phyloP scores from a whole-genome alignment of 2,113 vertebrate species.

The Mus spicilegus region DNA sequence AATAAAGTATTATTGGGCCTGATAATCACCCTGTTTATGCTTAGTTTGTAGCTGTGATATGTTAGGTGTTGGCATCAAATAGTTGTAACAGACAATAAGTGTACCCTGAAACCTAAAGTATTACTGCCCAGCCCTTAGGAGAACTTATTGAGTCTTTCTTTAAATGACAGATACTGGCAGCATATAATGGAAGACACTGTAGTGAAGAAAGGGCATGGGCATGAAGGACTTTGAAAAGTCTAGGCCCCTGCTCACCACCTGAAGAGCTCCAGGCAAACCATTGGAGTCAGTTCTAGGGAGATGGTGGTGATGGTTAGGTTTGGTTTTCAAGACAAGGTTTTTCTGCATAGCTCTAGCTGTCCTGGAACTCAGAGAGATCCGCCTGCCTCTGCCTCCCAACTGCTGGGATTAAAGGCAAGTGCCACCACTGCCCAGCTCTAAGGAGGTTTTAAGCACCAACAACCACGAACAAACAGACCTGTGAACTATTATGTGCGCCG shows the following conservation, averaged over 20 bases:
- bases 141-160: not conserved
- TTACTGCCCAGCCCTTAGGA: not conserved
- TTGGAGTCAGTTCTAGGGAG: not conserved
- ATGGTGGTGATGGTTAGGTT: not conserved
- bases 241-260: not conserved
- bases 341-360: not conserved
- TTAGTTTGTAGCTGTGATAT: not conserved
- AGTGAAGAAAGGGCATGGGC: not conserved
- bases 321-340: not conserved
- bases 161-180: not conserved
- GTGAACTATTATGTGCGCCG: not conserved
- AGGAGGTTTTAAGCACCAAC: fast-evolving
- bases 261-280: not conserved
- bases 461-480: not conserved
- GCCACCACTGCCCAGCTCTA: not conserved
- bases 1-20: conserved; percentile 18
- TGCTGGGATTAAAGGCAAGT: not conserved
- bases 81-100: not conserved
- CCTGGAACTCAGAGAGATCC: not conserved
- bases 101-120: not conserved
- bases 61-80: not conserved
- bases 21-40: not conserved
- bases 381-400: not conserved
- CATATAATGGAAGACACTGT: not conserved
- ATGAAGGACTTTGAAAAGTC: not conserved